phyloP scores from a whole-genome alignment of 2,113 vertebrate species.

The Aythya baeri region DNA sequence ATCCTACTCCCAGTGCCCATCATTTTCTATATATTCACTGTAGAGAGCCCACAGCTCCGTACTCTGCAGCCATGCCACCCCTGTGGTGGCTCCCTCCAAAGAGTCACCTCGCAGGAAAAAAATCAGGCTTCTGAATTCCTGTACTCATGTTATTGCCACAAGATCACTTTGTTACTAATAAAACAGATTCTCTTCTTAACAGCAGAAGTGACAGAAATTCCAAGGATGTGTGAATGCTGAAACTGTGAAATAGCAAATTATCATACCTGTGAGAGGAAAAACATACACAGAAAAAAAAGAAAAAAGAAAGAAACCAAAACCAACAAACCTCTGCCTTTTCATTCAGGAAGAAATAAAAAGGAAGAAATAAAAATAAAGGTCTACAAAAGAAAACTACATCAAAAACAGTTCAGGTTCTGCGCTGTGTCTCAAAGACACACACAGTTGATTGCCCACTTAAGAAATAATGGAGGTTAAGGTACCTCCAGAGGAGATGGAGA shows the following conservation, averaged over 20 bases:
- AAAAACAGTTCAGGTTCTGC: background rate
- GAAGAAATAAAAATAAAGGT: background rate
- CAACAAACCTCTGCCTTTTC: background rate
- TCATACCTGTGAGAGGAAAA: constrained; percentile 1
- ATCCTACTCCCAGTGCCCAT: background rate
- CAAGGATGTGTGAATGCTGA: constrained; percentile 8
- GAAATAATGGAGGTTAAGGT: background rate
- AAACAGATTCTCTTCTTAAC: constrained; percentile 17
- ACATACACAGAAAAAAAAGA: background rate
- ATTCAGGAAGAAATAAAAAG: background rate
- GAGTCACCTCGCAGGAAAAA: rapidly evolving
- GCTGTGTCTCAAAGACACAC: background rate
- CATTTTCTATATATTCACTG: background rate
- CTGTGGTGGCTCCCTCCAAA: background rate
- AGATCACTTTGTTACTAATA: constrained; percentile 3
- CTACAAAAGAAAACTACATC: background rate
- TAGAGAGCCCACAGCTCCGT: background rate
- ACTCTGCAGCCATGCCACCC: background rate
- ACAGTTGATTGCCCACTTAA: background rate
- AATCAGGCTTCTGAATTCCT: background rate
- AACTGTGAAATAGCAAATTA: constrained; percentile 21
- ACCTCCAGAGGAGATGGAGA: background rate
- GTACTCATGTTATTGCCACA: background rate
- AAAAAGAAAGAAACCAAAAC: background rate
- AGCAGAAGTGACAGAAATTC: background rate